Percentiles rank a stretch among this genome's conserved stretches.
Conservation (phyloP, 2,888 invertebrate species). For the Pseudococcus jackbeardsleyi region DNA sequence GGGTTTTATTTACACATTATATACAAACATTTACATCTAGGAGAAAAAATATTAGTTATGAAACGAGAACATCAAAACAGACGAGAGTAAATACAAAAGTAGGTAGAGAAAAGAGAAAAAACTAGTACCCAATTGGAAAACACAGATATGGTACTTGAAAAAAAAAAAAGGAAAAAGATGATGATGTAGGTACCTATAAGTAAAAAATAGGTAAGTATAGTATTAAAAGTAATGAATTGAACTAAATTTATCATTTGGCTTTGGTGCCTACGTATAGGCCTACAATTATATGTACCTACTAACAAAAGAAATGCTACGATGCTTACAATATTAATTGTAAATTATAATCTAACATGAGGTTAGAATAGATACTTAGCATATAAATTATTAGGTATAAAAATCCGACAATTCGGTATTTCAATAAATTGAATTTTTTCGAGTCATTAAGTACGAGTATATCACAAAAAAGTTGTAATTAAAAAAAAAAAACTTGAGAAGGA, state of each 20-base stretch:
- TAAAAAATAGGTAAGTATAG: not conserved
- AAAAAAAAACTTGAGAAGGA: no score
- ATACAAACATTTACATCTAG: no score
- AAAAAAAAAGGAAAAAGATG: not conserved
- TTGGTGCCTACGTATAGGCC: not conserved
- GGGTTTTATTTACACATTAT: no score
- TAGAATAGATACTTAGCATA: not conserved
- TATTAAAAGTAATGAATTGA: not conserved
- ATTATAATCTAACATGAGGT: not conserved
- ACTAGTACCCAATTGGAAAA: not conserved
- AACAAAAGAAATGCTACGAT: not conserved
- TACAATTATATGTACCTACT: not conserved
- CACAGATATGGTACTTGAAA: not conserved
- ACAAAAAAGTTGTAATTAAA: no score
- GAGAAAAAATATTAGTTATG: no score
- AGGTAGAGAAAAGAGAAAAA: not conserved
- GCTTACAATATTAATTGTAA: constrained; percentile 1
- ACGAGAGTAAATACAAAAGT: not conserved
- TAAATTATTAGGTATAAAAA: not conserved
- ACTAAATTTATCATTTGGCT: not conserved
- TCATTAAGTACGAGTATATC: no score
- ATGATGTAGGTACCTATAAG: not conserved
- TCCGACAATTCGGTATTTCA: no score
- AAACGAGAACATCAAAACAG: constrained; percentile 37
- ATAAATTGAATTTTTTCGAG: no score